Evolutionary conservation across 2,113 vertebrate genomes (phyloP).

Genomic region (Bos indicus): DNA sequence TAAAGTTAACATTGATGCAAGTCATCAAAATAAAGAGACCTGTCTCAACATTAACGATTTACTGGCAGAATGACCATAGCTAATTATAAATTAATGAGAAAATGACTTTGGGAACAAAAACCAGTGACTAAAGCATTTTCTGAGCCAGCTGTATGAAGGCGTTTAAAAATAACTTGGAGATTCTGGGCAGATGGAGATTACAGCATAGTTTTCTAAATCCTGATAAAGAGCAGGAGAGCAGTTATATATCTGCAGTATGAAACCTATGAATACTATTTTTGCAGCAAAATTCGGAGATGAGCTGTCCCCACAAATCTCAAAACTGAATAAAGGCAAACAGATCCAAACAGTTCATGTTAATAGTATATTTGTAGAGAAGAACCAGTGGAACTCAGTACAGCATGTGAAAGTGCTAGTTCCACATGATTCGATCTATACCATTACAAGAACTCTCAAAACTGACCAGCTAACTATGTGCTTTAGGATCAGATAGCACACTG

Average conservation of each 20-base stretch:
- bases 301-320: background rate
- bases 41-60: background rate
- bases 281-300: background rate
- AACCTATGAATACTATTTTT: background rate
- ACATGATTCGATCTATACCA: background rate
- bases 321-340: background rate
- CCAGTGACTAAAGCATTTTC: background rate
- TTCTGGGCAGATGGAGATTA: background rate
- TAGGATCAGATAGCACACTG: background rate
- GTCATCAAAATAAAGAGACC: background rate
- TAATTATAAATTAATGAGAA: too few species aligned
- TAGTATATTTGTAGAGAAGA: background rate
- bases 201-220: background rate
- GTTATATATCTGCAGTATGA: background rate
- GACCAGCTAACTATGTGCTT: background rate
- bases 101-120: background rate
- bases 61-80: too few species aligned
- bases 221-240: background rate
- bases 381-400: background rate
- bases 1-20: background rate
- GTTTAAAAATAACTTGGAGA: background rate
- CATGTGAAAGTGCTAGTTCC: background rate
- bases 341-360: background rate
- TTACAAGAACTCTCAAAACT: background rate
- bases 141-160: background rate